A percentile compares a stretch with the other conserved stretches of the same genome.
Evolutionary conservation across 2,113 vertebrate species (phyloP).

Genomic region (Passer domesticus): DNA sequence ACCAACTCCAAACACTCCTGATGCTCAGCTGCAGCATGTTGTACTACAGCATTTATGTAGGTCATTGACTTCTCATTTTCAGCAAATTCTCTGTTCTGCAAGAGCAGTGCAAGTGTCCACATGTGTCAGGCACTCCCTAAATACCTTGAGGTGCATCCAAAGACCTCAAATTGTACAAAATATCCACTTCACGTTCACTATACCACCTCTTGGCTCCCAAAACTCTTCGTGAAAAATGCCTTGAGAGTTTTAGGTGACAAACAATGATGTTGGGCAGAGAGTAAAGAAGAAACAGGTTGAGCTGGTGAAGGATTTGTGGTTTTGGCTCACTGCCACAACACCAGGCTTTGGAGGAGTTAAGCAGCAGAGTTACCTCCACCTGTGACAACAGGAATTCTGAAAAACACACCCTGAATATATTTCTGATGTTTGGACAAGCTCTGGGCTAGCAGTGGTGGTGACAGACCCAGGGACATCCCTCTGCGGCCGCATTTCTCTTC

Average conservation of each 20-base stretch:
- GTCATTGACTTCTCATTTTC: neutral
- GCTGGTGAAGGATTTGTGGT: neutral
- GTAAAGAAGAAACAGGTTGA: neutral
- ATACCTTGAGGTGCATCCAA: neutral
- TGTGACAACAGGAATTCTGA: neutral
- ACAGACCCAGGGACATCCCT: rapidly evolving
- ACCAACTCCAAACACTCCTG: neutral
- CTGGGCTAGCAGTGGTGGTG: neutral
- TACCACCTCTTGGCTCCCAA: neutral
- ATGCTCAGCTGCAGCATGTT: neutral
- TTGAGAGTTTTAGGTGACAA: neutral
- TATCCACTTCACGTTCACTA: neutral
- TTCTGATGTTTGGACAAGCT: neutral
- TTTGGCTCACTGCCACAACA: neutral
- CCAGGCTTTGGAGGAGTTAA: neutral
- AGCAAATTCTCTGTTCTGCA: neutral
- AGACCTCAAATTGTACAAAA: neutral
- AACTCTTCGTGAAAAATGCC: neutral
- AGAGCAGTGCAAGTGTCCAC: neutral
- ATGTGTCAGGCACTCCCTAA: neutral
- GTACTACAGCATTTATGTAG: neutral
- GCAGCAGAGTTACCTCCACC: neutral
- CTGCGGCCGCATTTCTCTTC: too few relatives aligned
- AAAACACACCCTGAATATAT: neutral
- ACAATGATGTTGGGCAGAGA: rapidly evolving